A percentile compares a stretch with the other conserved stretches of the same genome.
Conservation (phyloP, 2,113 vertebrate species). For the Coturnix japonica region DNA sequence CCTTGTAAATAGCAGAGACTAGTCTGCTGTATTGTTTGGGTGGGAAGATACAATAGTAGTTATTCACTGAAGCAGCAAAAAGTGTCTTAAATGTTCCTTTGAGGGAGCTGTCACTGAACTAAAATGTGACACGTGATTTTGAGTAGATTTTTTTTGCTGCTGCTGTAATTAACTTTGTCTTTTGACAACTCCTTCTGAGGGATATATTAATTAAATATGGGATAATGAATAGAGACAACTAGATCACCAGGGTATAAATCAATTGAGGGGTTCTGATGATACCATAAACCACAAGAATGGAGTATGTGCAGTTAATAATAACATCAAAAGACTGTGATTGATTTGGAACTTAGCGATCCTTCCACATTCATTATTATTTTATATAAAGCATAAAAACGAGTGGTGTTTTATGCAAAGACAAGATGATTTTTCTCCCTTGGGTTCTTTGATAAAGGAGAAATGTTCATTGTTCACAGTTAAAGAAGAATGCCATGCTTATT, state of each 20-base stretch:
- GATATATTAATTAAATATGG: conserved; percentile 73
- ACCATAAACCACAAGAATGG: conserved; percentile 69
- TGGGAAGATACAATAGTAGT: background rate
- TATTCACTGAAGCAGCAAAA: conserved; percentile 1
- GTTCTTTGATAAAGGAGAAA: conserved; percentile 30
- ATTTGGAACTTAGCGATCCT: conserved; percentile 71
- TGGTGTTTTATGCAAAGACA: conserved; percentile 48
- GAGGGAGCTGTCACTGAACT: conserved; percentile 28
- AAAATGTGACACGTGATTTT: conserved; percentile 48
- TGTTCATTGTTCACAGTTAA: conserved; percentile 41
- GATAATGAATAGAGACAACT: conserved; percentile 73
- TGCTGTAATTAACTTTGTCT: conserved; percentile 73
- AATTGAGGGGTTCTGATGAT: conserved; percentile 73
- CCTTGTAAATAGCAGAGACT: background rate
- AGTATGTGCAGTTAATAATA: conserved; percentile 72
- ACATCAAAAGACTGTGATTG: conserved; percentile 70
- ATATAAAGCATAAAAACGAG: conserved; percentile 63
- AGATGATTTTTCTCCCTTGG: background rate
- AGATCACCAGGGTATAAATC: conserved; percentile 74
- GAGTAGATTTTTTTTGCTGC: background rate
- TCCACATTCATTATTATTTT: conserved; percentile 73
- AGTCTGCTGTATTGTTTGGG: background rate
- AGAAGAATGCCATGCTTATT: background rate
- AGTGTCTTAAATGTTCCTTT: conserved; percentile 8
- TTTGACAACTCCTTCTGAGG: conserved; percentile 74